Percentiles rank a stretch among this genome's conserved stretches.
These are phyloP conservation scores for Sycophila texana DNA, from an alignment of 2,888 invertebrate species.

Conservation along the genomic window DNA sequence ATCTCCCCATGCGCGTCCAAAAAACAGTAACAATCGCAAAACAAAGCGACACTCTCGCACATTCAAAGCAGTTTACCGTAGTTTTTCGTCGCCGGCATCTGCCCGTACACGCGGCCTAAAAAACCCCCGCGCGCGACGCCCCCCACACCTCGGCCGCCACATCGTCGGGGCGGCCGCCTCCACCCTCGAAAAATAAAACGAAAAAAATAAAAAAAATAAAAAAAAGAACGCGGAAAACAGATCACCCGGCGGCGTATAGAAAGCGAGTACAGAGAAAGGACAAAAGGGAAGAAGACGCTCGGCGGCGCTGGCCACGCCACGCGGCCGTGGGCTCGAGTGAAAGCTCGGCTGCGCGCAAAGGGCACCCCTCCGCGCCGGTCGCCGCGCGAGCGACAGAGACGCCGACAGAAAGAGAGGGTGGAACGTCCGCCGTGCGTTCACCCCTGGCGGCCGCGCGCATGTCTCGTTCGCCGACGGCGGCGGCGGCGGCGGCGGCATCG, in stretches of 20 bases:
- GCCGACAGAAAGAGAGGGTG: conserved; percentile 2
- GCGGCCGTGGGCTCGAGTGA: not conserved
- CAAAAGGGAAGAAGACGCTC: too few species aligned
- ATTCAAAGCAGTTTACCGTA: too few species aligned
- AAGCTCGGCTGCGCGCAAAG: not conserved
- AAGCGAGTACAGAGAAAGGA: not conserved
- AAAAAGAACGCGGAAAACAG: not conserved
- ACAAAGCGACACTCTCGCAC: too few species aligned
- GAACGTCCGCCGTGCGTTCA: conserved; percentile 13
- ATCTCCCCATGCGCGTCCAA: too few species aligned
- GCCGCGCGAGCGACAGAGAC: conserved; percentile 5
- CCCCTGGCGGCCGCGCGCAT: not conserved
- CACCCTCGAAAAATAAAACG: not conserved
- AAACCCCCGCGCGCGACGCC: too few species aligned
- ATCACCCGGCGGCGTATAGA: too few species aligned
- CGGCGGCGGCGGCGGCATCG: conserved; percentile 5
- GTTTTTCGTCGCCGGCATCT: too few species aligned
- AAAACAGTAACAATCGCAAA: too few species aligned
- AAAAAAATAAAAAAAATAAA: not conserved
- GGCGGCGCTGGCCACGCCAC: not conserved
- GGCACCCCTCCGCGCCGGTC: too few species aligned
- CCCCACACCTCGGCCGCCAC: too few species aligned
- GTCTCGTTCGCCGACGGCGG: not conserved
- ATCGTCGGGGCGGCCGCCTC: too few species aligned
- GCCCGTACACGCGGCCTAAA: too few species aligned